Evolutionary conservation across 2,113 vertebrate species (phyloP).

Genomic region (Origma solitaria): DNA sequence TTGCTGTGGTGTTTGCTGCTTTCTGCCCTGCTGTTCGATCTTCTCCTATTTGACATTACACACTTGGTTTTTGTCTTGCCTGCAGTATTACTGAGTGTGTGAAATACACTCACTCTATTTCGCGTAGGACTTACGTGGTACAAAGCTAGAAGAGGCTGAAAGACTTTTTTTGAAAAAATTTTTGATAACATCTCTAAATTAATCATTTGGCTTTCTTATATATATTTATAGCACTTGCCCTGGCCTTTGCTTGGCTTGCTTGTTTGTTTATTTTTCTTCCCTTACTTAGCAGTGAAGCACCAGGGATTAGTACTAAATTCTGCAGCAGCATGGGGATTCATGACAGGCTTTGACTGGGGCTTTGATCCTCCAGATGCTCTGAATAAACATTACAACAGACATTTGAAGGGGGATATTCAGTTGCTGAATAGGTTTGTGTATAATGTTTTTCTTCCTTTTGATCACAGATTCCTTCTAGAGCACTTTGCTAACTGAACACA

Average conservation of each 20-base stretch:
- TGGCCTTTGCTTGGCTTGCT: background rate
- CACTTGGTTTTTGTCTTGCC: background rate
- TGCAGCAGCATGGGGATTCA: background rate
- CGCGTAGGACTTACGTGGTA: background rate
- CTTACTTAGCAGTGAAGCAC: background rate
- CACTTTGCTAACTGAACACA: background rate
- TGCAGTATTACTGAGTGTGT: background rate
- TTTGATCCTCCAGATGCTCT: background rate
- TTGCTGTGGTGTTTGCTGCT: background rate
- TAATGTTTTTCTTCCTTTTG: background rate
- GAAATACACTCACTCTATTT: background rate
- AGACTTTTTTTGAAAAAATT: background rate
- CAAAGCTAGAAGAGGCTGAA: background rate
- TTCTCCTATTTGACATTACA: background rate
- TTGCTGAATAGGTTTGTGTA: background rate
- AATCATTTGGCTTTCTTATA: background rate
- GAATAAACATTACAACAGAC: background rate
- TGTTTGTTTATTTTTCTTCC: conserved; percentile 28
- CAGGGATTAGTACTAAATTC: conserved; percentile 1
- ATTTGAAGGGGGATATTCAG: background rate
- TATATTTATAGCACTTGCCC: background rate
- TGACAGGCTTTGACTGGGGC: background rate
- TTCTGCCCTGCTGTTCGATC: background rate
- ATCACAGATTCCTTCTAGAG: background rate
- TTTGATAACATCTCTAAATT: background rate